phyloP scores from a whole-genome alignment of 1,140 invertebrate genomes.

The Goniozus legneri region DNA sequence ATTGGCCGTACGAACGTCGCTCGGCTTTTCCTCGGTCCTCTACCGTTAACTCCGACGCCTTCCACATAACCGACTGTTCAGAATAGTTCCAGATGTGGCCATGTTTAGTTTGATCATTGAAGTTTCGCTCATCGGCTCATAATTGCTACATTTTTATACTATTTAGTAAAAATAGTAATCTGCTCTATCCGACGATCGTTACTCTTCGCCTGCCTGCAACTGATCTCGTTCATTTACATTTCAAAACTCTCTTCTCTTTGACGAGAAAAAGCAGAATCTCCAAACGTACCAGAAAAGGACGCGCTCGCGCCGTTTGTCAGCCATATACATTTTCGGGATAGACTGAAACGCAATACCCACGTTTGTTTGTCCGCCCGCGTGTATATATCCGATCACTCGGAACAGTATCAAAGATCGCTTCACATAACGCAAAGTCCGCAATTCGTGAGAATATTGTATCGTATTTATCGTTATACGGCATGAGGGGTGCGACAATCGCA shows the following conservation, averaged over 20 bases:
- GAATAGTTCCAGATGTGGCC: conserved; percentile 55
- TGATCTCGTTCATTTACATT: conserved; percentile 24
- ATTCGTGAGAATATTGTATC: too few species aligned
- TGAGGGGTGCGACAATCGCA: too few species aligned
- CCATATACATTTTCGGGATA: too few species aligned
- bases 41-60: background rate
- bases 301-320: too few species aligned
- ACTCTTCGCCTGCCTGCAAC: conserved; percentile 34
- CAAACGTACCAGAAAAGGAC: conserved; percentile 11
- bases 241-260: too few species aligned
- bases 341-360: too few species aligned
- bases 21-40: conserved; percentile 8
- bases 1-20: conserved; percentile 24
- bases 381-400: too few species aligned
- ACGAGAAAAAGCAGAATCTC: too few species aligned
- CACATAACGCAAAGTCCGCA: too few species aligned
- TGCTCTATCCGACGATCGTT: conserved; percentile 36
- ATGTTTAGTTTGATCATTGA: conserved; percentile 54
- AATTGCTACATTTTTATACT: conserved; percentile 31
- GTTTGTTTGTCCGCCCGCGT: too few species aligned
- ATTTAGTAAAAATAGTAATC: conserved; percentile 33
- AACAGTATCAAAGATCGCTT: too few species aligned
- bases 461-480: too few species aligned
- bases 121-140: conserved; percentile 49
- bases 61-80: conserved; percentile 35